Evolutionary conservation across 2,888 invertebrate species (phyloP), one percentile per base, ranked within the genome.

Genomic region (Pachymerium ferrugineum): DNA sequence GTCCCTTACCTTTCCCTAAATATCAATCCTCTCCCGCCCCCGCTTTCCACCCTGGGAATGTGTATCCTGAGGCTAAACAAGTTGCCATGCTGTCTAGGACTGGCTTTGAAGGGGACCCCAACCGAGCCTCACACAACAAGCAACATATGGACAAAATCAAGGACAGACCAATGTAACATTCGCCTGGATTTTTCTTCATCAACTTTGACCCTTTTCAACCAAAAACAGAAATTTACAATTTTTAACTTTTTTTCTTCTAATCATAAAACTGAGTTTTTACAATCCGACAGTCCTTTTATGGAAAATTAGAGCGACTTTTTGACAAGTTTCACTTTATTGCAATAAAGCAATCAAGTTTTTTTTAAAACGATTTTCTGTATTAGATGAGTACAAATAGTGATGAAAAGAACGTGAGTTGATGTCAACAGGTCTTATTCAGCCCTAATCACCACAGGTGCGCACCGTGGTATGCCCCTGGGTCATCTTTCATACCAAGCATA

Each of bases 401-500:
- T 47, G 22, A 25, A 54, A 54, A 54, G 54, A 54, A 54, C 25
- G 54, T 54, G 54, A 54, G 25, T 54, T 54, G 54, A 54, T 25
- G 25, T 54, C 14, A 22, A 54, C 16, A 47, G 47, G 47, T 47
- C 47, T 22, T 16, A 47, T 25, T 22, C 25, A 4, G 25, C 54
- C 54, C 54, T 22, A 22, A 25, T 8, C 54, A 54, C 12, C 54
- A 54, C 54, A 54, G 54, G 54, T 54, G 54, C 54, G 54, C 54
- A 54, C 8, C 54, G 25, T 19, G 14, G 25, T 22, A 54, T 22
- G 47, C 54, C 54, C 54, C 54, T 54, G 25, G 54, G 25, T 47
- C 47, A 54, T 54, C 54, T 54, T 54, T 54, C 54, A 54, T 54
- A 25, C 54, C 54, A 54, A 54, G 25, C 54, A 54, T 54, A 54